Conservation (phyloP, 92 coral and sea anemone species). For the Epizoanthus ramosus region DNA sequence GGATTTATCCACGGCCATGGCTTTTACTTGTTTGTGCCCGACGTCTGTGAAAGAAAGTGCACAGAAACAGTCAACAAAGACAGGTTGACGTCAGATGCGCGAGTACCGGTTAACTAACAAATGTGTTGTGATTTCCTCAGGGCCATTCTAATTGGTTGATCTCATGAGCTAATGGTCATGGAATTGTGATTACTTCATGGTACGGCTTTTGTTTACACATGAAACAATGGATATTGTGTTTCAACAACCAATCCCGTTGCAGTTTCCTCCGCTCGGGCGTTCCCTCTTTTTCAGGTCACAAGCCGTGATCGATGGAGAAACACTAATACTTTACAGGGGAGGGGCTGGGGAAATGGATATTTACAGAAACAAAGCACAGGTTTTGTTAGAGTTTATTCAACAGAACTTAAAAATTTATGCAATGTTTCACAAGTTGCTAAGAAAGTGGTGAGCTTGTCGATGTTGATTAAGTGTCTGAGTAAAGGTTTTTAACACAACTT, state of each 20-base stretch:
- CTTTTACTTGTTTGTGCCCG: constrained; percentile 5
- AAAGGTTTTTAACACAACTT: background rate
- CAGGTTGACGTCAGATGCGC: constrained; percentile 27
- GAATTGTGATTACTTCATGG: constrained; percentile 97
- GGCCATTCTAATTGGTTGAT: constrained; percentile 75
- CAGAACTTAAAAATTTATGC: background rate
- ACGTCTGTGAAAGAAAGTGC: constrained; percentile 34
- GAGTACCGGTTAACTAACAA: constrained; percentile 18
- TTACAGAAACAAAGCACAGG: background rate
- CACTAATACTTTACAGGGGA: constrained; percentile 7
- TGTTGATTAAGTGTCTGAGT: background rate
- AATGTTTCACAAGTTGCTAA: background rate
- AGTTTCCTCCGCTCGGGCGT: constrained; percentile 21
- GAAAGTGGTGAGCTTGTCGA: background rate
- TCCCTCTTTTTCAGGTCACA: constrained; percentile 38
- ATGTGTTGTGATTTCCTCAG: constrained; percentile 65
- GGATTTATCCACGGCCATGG: constrained; percentile 28
- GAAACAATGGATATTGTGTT: constrained; percentile 57
- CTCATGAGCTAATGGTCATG: constrained; percentile 89
- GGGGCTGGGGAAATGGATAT: background rate
- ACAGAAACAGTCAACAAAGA: constrained; percentile 22
- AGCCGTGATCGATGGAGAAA: constrained; percentile 36
- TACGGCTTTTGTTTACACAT: constrained; percentile 77
- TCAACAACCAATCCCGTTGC: constrained; percentile 61
- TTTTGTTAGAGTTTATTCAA: background rate